Evolutionary conservation across 1,140 invertebrate genomes (phyloP).

Genomic region (Lepidotrigona ventralis): DNA sequence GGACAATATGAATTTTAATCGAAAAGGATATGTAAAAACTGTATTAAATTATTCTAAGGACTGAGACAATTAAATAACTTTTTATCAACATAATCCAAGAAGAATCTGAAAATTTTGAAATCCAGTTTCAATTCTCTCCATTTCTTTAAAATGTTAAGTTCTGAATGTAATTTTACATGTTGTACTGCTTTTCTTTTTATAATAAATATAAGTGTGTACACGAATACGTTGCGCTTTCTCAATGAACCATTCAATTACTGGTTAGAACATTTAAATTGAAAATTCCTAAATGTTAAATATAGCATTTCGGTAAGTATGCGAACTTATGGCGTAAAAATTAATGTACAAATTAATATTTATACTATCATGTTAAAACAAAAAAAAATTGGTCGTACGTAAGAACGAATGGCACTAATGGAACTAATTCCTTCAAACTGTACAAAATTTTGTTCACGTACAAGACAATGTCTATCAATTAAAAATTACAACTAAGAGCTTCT

Average conservation of each 20-base stretch:
- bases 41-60: neutral
- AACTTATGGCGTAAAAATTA: slow-evolving; percentile 24
- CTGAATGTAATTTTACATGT: neutral
- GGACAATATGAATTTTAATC: neutral
- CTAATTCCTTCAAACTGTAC: neutral
- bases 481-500: neutral
- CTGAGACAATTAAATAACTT: neutral
- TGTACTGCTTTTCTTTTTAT: too few species aligned
- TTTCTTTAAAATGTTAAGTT: too few species aligned
- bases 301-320: neutral
- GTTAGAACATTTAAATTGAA: neutral
- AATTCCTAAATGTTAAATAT: slow-evolving; percentile 1
- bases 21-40: neutral
- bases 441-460: neutral
- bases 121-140: too few species aligned
- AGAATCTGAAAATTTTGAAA: too few species aligned
- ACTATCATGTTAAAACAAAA: neutral
- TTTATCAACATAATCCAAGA: too few species aligned
- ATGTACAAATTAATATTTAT: slow-evolving; percentile 24
- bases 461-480: neutral
- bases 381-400: neutral
- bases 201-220: neutral
- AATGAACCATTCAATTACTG: slow-evolving; percentile 17
- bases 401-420: slow-evolving; percentile 21
- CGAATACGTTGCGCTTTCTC: neutral